Conservation (phyloP, 2,888 invertebrate genomes). For the Balanococcus diminutus region DNA sequence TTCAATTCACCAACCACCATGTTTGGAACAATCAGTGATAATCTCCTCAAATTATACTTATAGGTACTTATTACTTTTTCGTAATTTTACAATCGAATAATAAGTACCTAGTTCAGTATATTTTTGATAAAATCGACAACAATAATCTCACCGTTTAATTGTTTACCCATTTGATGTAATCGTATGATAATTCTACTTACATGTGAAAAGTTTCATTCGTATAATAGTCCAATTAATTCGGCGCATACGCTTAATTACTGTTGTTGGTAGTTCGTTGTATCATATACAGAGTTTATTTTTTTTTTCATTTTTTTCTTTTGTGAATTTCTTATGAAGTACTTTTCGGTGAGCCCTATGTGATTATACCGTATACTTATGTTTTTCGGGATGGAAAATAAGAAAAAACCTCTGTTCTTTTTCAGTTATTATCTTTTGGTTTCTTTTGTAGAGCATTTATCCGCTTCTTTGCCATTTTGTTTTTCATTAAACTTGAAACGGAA, state of each 20-base stretch:
- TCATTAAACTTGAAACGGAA: constrained; percentile 29
- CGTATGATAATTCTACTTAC: too few species aligned
- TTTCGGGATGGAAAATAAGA: not conserved
- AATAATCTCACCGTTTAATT: too few species aligned
- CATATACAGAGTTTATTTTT: too few species aligned
- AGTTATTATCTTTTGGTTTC: constrained; percentile 11
- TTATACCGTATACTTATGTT: not conserved
- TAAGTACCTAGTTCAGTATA: too few species aligned
- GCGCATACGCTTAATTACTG: not conserved
- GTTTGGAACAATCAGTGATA: too few species aligned
- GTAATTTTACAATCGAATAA: too few species aligned
- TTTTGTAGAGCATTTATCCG: not conserved
- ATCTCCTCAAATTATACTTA: too few species aligned
- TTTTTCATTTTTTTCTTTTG: too few species aligned
- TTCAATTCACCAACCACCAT: too few species aligned
- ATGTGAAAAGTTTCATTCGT: not conserved
- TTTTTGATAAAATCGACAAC: too few species aligned
- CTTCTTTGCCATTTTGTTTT: constrained; percentile 27
- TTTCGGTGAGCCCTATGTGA: not conserved
- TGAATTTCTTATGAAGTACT: not conserved
- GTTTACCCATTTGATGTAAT: too few species aligned
- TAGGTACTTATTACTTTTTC: too few species aligned
- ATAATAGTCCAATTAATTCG: not conserved
- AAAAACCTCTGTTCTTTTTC: constrained; percentile 1
- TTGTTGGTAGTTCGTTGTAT: not conserved